Percentiles rank a stretch among this genome's conserved stretches.
Conservation (phyloP, 2,113 vertebrate species). For the Xyrauchen texanus region DNA sequence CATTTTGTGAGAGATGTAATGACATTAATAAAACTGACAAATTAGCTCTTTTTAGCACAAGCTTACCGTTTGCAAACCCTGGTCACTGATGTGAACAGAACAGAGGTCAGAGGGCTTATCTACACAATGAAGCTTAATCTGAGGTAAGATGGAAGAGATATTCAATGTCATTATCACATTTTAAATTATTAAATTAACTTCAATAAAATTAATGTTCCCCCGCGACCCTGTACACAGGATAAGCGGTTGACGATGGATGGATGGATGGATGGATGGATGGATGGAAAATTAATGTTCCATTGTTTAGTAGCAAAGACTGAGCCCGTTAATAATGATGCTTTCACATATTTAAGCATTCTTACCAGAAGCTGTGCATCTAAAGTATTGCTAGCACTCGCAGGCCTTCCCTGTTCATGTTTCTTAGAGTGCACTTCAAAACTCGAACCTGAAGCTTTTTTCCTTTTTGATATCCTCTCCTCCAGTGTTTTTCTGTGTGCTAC, state of each 20-base stretch:
- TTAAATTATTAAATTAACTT: neutral
- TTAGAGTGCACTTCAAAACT: neutral
- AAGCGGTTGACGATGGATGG: no score
- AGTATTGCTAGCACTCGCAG: constrained; percentile 15
- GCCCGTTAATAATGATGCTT: neutral
- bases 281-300: neutral
- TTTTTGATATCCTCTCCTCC: constrained; percentile 44
- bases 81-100: constrained; percentile 76
- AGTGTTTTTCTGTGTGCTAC: constrained; percentile 62
- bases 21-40: neutral
- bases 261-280: no score
- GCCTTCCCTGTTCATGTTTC: neutral
- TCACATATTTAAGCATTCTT: constrained; percentile 39
- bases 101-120: constrained; percentile 79
- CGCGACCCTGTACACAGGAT: no score
- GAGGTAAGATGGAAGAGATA: constrained; percentile 42
- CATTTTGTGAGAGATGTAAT: neutral
- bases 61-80: constrained; percentile 77
- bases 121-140: constrained; percentile 78
- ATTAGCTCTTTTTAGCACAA: neutral
- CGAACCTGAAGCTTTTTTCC: neutral
- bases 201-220: neutral
- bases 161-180: neutral
- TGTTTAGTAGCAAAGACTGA: neutral
- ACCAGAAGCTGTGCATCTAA: constrained; percentile 75